phyloP scores from a whole-genome alignment of 2,797 vertebrate genomes.

The Lateolabrax maculatus region DNA sequence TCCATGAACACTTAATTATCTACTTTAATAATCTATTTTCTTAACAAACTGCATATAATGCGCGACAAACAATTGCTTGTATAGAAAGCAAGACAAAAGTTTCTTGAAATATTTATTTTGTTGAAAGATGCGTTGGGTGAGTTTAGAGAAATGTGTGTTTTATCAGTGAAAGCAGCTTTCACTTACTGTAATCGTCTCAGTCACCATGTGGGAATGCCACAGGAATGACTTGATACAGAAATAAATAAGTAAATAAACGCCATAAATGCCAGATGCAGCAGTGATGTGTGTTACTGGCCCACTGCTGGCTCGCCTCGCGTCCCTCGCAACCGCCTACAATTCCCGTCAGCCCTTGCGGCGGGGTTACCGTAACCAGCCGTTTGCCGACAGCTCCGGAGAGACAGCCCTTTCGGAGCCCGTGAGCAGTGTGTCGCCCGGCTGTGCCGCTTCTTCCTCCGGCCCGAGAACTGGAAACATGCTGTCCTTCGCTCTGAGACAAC shows the following conservation, averaged over 20 bases:
- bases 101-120: background rate
- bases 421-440: conserved; percentile 37
- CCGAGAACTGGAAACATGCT: conserved; percentile 78
- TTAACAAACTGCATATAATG: background rate
- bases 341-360: conserved; percentile 67
- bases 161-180: background rate
- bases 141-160: background rate
- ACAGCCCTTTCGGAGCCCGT: conserved; percentile 28
- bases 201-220: background rate
- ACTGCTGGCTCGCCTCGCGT: background rate
- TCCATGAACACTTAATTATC: background rate
- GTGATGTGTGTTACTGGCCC: background rate
- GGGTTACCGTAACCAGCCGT: conserved; percentile 26
- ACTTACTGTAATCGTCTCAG: background rate
- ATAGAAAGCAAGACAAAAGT: background rate
- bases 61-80: background rate
- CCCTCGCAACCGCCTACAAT: conserved; percentile 47
- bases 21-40: background rate
- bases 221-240: background rate
- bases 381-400: conserved; percentile 43
- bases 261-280: background rate
- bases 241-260: background rate
- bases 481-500: conserved; percentile 78
- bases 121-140: background rate
- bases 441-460: conserved; percentile 35